A percentile compares a stretch with the other conserved stretches of the same genome.
Evolutionary conservation across 2,113 vertebrate species (phyloP).

Genomic region (Microcebus murinus): DNA sequence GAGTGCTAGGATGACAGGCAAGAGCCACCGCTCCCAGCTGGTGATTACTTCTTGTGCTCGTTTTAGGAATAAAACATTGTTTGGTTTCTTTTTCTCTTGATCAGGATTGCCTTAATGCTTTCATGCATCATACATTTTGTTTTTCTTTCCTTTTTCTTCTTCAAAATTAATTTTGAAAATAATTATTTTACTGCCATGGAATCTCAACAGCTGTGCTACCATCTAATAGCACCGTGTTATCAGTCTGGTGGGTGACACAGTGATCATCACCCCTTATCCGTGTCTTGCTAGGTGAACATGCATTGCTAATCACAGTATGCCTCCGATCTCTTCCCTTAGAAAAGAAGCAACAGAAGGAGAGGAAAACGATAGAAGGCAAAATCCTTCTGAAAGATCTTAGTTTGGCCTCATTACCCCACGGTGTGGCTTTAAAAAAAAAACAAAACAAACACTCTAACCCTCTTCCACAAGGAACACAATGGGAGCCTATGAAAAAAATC

Average conservation of each 20-base stretch:
- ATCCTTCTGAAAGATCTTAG: background rate
- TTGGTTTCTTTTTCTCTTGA: constrained; percentile 33
- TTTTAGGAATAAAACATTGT: constrained; percentile 9
- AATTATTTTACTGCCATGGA: constrained; percentile 77
- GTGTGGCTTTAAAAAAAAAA: background rate
- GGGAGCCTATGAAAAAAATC: background rate
- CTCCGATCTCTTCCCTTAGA: background rate
- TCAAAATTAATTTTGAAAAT: constrained; percentile 82
- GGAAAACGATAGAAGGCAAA: background rate
- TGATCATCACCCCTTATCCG: constrained; percentile 58
- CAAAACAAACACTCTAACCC: background rate
- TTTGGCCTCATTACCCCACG: background rate
- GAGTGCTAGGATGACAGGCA: too few species aligned
- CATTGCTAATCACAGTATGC: background rate
- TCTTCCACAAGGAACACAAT: background rate
- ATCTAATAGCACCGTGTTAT: constrained; percentile 39
- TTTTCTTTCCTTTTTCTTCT: constrained; percentile 75
- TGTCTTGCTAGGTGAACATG: background rate
- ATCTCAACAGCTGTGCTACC: constrained; percentile 28
- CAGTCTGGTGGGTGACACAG: constrained; percentile 72
- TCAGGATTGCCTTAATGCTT: background rate
- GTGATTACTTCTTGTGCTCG: background rate
- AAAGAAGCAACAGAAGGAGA: too few species aligned
- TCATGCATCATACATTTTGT: background rate
- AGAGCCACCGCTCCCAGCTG: too few species aligned